These are phyloP conservation scores for Pseudorasbora parva DNA, from an alignment of 2,113 vertebrate species.

Conservation along the genomic window DNA sequence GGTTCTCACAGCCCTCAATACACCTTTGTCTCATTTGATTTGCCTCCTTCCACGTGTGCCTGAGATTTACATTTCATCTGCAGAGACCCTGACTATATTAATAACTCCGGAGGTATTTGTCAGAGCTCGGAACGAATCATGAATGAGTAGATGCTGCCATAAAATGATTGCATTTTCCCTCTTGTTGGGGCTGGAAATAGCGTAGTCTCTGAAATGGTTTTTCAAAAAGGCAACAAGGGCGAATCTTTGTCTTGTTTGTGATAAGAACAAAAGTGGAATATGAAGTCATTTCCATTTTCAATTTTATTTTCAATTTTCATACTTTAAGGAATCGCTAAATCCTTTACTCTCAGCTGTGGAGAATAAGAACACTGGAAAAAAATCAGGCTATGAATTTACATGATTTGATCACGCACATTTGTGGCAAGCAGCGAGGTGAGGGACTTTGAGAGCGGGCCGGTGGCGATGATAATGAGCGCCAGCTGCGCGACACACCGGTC, in stretches of 20 bases:
- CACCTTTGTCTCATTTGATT: constrained; percentile 61
- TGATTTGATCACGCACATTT: background rate
- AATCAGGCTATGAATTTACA: background rate
- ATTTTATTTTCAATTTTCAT: constrained; percentile 11
- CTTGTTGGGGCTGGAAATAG: constrained; percentile 3
- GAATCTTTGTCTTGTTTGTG: constrained; percentile 21
- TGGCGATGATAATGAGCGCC: too few species aligned
- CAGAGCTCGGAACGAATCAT: constrained; percentile 33
- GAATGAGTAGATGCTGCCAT: constrained; percentile 31
- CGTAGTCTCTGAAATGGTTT: constrained; percentile 25
- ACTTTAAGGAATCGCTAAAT: constrained; percentile 18
- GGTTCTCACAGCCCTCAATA: constrained; percentile 45
- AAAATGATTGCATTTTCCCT: constrained; percentile 42
- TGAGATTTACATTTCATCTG: constrained; percentile 63
- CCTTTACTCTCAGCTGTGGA: constrained; percentile 11
- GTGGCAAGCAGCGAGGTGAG: too few species aligned
- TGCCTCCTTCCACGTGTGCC: constrained; percentile 49
- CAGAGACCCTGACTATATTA: constrained; percentile 65
- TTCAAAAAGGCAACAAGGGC: background rate
- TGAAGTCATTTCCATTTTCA: constrained; percentile 37
- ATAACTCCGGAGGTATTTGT: constrained; percentile 68
- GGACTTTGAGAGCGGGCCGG: too few species aligned
- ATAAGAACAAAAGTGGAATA: constrained; percentile 30
- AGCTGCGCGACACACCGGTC: too few species aligned
- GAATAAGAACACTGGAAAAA: constrained; percentile 5